A percentile compares a stretch with the other conserved stretches of the same genome.
Conservation (phyloP, 2,888 invertebrate genomes). For the Subacronicta megacephala region DNA sequence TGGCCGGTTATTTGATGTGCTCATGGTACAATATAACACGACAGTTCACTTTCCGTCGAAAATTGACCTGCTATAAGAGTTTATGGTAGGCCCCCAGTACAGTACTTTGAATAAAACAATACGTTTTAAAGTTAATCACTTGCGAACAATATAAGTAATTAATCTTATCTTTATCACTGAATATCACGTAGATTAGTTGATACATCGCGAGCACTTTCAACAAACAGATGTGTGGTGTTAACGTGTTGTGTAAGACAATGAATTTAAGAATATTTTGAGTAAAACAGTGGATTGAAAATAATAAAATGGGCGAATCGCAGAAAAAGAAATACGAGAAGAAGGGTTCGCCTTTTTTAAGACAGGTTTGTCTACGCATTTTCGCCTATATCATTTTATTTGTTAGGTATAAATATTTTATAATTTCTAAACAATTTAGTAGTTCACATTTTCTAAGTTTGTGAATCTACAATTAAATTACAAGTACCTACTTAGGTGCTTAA, state of each 20-base stretch:
- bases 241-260: conserved; percentile 35
- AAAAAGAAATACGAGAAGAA: conserved; percentile 25
- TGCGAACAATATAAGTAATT: conserved; percentile 16
- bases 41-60: no score
- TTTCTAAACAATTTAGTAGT: no score
- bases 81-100: no score
- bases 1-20: no score
- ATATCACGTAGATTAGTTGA: conserved; percentile 16
- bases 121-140: conserved; percentile 13
- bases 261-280: conserved; percentile 13
- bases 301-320: conserved; percentile 55
- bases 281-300: conserved; percentile 5
- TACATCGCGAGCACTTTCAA: conserved; percentile 9
- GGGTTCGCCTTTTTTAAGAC: conserved; percentile 63
- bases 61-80: no score
- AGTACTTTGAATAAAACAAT: conserved; percentile 1
- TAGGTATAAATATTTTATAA: no score
- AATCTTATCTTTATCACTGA: conserved; percentile 33
- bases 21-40: no score
- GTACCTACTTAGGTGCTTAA: no score
- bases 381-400: no score
- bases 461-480: no score
- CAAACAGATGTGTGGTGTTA: conserved; percentile 16
- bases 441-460: no score
- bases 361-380: no score